phyloP scores from a whole-genome alignment of 2,797 vertebrate genomes.

The Potorous gilbertii region DNA sequence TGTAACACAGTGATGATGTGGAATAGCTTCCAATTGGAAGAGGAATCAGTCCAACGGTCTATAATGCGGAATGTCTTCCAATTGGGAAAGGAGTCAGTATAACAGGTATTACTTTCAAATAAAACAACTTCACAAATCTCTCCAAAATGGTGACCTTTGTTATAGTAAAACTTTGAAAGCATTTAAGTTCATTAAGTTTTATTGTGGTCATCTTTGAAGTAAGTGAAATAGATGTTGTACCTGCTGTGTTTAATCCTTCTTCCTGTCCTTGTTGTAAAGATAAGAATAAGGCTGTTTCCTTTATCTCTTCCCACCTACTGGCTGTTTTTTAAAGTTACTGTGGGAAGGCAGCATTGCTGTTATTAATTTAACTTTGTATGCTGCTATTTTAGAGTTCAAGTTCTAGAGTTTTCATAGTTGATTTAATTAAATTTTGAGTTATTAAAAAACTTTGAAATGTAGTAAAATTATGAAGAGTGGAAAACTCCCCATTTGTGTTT shows the following conservation, averaged over 20 bases:
- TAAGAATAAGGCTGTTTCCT: conserved; percentile 17
- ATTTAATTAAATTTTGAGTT: not conserved
- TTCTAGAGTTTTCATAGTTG: conserved; percentile 35
- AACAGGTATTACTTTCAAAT: conserved; percentile 71
- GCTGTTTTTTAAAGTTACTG: conserved; percentile 20
- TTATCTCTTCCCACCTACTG: conserved; percentile 10
- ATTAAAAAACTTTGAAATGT: not conserved
- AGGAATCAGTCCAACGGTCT: conserved; percentile 61
- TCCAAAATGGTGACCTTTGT: conserved; percentile 45
- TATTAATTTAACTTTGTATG: conserved; percentile 1
- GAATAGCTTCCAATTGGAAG: conserved; percentile 46
- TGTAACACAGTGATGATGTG: conserved; percentile 26
- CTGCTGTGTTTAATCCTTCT: conserved; percentile 8
- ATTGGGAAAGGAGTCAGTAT: conserved; percentile 53
- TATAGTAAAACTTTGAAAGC: conserved; percentile 39
- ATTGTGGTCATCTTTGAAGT: not conserved
- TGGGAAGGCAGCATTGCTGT: conserved; percentile 22
- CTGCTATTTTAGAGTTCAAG: not conserved
- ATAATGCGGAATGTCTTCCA: conserved; percentile 44
- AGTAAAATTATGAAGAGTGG: not conserved
- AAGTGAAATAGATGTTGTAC: not conserved
- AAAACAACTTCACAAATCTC: conserved; percentile 25
- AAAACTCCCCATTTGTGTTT: not conserved
- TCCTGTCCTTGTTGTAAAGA: conserved; percentile 18
- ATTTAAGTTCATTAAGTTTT: conserved; percentile 19